phyloP scores from a whole-genome alignment of 2,113 vertebrate genomes.

The Cottus gobio region DNA sequence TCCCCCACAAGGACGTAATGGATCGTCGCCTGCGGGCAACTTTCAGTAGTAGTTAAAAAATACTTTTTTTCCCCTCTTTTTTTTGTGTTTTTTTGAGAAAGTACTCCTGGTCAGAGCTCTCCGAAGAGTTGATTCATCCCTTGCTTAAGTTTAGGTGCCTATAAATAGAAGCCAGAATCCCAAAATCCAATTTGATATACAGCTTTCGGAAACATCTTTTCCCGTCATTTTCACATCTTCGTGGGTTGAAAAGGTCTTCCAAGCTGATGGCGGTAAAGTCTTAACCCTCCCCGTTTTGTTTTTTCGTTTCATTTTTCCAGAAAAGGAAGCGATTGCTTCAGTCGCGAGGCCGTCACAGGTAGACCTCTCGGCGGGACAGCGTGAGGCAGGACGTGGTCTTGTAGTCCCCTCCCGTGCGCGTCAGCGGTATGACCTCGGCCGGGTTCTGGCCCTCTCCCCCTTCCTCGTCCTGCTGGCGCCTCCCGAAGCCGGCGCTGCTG shows the following conservation, averaged over 20 bases:
- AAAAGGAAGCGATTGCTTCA: conserved; percentile 33
- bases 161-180: conserved; percentile 74
- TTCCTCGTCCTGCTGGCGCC: conserved; percentile 77
- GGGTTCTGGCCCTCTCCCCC: conserved; percentile 74
- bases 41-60: conserved; percentile 52
- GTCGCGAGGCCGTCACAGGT: conserved; percentile 77
- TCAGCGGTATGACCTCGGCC: conserved; percentile 83
- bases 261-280: conserved; percentile 43
- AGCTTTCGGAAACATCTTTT: conserved; percentile 54
- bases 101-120: conserved; percentile 40
- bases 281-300: conserved; percentile 32
- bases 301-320: background rate
- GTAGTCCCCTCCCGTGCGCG: conserved; percentile 83
- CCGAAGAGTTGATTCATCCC: conserved; percentile 40
- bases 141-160: conserved; percentile 62
- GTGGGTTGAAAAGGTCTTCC: conserved; percentile 60
- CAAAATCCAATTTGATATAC: conserved; percentile 60
- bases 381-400: conserved; percentile 85
- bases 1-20: conserved; percentile 58
- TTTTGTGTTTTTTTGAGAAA: conserved; percentile 56
- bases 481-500: conserved; percentile 81
- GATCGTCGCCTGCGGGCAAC: conserved; percentile 60
- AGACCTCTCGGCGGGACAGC: conserved; percentile 83
- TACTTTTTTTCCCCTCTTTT: conserved; percentile 19
- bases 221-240: too few relatives aligned